Conservation (phyloP, 2,113 vertebrate genomes). For the Spea multiplicata region DNA sequence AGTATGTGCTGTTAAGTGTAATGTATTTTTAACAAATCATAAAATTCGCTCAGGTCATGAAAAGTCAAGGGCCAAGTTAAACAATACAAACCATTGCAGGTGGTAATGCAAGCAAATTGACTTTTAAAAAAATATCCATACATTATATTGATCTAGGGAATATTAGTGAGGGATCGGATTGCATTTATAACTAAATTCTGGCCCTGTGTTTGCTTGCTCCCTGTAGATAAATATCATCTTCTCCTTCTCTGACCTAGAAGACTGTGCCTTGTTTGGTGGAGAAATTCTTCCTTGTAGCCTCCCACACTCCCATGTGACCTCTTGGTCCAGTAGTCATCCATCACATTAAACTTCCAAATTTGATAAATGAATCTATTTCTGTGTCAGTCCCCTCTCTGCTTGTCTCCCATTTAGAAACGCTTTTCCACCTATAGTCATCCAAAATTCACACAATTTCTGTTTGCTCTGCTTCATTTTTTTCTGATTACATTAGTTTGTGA, state of each 20-base stretch:
- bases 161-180: neutral
- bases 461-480: too few relatives aligned
- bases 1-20: neutral
- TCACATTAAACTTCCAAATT: neutral
- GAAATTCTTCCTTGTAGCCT: neutral
- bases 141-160: neutral
- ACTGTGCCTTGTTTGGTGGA: neutral
- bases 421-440: too few relatives aligned
- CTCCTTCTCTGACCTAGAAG: neutral
- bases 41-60: neutral
- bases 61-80: neutral
- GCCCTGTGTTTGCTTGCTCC: neutral
- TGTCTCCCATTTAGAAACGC: neutral
- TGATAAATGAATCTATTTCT: neutral
- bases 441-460: too few relatives aligned
- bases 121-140: neutral
- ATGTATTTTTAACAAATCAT: neutral
- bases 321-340: neutral
- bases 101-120: neutral
- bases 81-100: neutral
- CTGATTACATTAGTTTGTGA: too few relatives aligned
- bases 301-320: neutral
- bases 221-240: neutral
- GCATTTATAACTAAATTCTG: neutral
- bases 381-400: neutral